Conservation (phyloP, 2,113 vertebrate genomes). For the Malurus melanocephalus region DNA sequence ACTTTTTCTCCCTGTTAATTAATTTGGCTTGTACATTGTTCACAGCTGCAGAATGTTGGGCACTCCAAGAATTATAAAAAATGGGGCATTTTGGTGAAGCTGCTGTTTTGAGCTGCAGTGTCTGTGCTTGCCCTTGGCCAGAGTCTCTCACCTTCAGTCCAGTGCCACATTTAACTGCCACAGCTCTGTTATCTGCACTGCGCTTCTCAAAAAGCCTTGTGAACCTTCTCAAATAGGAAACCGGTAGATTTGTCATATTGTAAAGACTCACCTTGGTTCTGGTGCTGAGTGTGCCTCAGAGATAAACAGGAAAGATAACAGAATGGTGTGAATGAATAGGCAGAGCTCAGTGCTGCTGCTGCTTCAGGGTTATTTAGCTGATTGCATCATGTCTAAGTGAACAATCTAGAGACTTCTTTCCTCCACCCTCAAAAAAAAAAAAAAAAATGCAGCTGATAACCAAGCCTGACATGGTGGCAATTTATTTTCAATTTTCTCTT, state of each 20-base stretch:
- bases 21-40: not conserved
- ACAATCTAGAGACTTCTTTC: not conserved
- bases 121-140: not conserved
- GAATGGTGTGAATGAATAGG: slow-evolving; percentile 46
- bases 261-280: not conserved
- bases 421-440: not conserved
- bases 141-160: not conserved
- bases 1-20: not conserved
- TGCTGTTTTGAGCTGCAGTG: not conserved
- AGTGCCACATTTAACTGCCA: not conserved
- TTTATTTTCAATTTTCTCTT: not conserved
- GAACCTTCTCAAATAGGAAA: slow-evolving; percentile 41
- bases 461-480: not conserved
- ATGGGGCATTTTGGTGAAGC: not conserved
- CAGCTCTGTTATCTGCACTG: slow-evolving; percentile 18
- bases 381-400: not conserved
- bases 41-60: not conserved
- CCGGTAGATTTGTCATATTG: slow-evolving; percentile 13
- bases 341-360: slow-evolving; percentile 1
- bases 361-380: not conserved
- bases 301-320: slow-evolving; percentile 72
- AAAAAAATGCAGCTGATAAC: not conserved
- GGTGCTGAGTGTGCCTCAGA: not conserved
- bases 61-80: not conserved
- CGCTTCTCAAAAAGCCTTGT: slow-evolving; percentile 5